A percentile compares a stretch with the other conserved stretches of the same genome.
Evolutionary conservation across 64 coral and sea anemone species (phyloP).

Genomic region (Acropora yongei): DNA sequence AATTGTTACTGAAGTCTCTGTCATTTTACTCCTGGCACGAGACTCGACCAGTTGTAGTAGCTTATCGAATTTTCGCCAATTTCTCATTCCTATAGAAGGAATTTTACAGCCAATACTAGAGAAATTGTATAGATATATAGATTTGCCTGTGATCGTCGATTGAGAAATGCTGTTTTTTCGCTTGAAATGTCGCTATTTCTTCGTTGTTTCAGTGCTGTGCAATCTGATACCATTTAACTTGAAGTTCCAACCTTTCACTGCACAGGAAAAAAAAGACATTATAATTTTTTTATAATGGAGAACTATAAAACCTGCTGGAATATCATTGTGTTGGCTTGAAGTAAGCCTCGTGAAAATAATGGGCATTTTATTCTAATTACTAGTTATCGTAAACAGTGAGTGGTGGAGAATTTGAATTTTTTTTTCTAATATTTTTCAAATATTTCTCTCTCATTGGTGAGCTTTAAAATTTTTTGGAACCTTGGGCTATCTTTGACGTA

Average conservation of each 20-base stretch:
- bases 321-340: neutral
- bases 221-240: constrained; percentile 24
- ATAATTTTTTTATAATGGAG: neutral
- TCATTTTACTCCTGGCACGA: too few relatives aligned
- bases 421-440: too few relatives aligned
- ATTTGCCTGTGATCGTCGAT: too few relatives aligned
- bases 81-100: too few relatives aligned
- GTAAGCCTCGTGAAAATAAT: neutral
- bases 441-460: neutral
- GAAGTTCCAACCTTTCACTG: neutral
- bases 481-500: too few relatives aligned
- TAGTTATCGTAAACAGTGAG: neutral
- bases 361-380: neutral
- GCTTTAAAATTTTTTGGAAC: too few relatives aligned
- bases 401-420: neutral
- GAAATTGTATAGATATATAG: neutral
- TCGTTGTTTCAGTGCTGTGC: neutral
- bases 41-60: too few relatives aligned
- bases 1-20: too few relatives aligned
- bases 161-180: neutral
- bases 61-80: too few relatives aligned
- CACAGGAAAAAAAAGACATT: neutral
- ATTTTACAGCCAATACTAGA: neutral
- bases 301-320: neutral
- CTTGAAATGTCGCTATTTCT: neutral